Conservation (phyloP, 2,113 vertebrate species). For the Callopanchax toddi region DNA sequence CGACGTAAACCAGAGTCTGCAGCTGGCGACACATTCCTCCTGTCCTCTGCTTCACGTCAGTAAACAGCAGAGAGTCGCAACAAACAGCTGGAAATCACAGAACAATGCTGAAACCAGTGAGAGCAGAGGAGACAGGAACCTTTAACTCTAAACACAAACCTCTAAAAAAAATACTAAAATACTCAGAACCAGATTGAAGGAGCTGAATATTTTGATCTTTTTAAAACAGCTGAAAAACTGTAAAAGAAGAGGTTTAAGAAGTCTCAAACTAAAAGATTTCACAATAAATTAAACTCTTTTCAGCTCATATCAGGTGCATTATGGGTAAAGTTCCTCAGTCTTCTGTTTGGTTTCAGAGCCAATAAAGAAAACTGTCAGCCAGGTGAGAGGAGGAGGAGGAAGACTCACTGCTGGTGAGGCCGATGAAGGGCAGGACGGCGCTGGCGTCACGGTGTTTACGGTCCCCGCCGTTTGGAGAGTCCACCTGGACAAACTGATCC, state of each 20-base stretch:
- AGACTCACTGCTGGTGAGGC: slow-evolving; percentile 68
- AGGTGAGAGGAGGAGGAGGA: background rate
- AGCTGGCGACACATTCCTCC: slow-evolving; percentile 62
- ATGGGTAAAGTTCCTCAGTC: too few relatives aligned
- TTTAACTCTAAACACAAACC: too few relatives aligned
- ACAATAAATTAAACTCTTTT: too few relatives aligned
- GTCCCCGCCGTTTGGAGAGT: slow-evolving; percentile 53
- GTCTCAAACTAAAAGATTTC: too few relatives aligned
- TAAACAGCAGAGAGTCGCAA: slow-evolving; percentile 51
- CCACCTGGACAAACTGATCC: slow-evolving; percentile 52
- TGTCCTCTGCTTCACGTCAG: slow-evolving; percentile 54
- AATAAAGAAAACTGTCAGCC: background rate
- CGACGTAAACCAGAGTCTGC: slow-evolving; percentile 62
- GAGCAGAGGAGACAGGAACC: too few relatives aligned
- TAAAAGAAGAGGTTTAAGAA: too few relatives aligned
- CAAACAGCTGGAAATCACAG: slow-evolving; percentile 57
- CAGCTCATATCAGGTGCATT: too few relatives aligned
- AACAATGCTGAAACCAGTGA: slow-evolving; percentile 35
- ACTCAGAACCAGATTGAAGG: too few relatives aligned
- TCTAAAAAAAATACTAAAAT: too few relatives aligned
- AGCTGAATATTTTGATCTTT: too few relatives aligned
- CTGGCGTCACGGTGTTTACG: slow-evolving; percentile 65
- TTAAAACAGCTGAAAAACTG: too few relatives aligned
- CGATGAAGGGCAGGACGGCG: slow-evolving; percentile 68
- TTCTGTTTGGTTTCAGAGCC: background rate